Evolutionary conservation across 2,888 invertebrate genomes (phyloP), one percentile per base, ranked within the genome.

Genomic region (Phyllotreta striolata): DNA sequence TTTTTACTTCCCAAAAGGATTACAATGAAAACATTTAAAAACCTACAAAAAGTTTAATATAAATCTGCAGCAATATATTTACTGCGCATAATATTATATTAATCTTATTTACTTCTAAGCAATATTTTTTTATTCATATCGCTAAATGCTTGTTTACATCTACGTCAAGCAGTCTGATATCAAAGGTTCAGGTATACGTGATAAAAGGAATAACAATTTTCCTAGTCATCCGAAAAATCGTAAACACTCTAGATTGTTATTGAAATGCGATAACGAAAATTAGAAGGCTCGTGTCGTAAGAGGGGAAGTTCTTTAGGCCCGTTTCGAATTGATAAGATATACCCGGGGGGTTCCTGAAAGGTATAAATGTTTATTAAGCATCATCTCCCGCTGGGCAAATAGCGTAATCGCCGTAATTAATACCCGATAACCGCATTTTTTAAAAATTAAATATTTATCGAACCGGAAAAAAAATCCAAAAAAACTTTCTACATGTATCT

Each of bases 131-230:
- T 24, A 24, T 24, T 24, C 7, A 44, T 47, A 47, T 47, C 47
- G 49, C 58, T 34, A 58, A 38, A 58, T 44, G 12, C 6, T 52
- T 60, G 54, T 60, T 60, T 60, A 60, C 51, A 49, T 39, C 51
- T 52, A 60, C 52, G 60, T 60, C 60, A 54, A 60, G 60, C 60
- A 35, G 60, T 60, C 60, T 60, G 60, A 52, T 60, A 60, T 52
- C 44, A 46, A 12, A 44, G 35, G 37, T 24, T 54, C 12, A 52
- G 37, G 60, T 60, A 43, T 43, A 8, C 49, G 34, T 49, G 34
- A 51, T 52, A 52, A 13, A 12, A 38, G 13, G 13, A 52, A 38
- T 38, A 52, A 12, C 12, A 52, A 38, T 12, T 38, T 6, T 47
- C n/a, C 24, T 13, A 47, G 13, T 47, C 47, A 47, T 47, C n/a